Base-by-base conservation (phyloP, 92 coral and sea anemone genomes). In the Metridium senile region DNA sequence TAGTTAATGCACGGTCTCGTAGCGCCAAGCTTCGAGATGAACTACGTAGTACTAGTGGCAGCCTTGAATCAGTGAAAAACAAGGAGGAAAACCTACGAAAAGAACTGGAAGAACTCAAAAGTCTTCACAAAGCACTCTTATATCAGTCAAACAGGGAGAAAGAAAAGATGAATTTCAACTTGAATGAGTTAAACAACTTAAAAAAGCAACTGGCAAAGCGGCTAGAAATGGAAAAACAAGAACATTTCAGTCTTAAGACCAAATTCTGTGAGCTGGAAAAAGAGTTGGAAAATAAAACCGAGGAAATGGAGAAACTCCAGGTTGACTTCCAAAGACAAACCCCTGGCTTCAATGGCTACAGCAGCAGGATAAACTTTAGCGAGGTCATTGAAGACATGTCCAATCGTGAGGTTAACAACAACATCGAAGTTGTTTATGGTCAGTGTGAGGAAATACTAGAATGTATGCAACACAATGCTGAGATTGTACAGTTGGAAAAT, bases 71-170 rank as follows among this genome's bases (percentile, higher is more conserved):
- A 18, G 90, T 84, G 79, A 74, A 64, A 74, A 72, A 74, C 20
- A 88, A 47, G 20, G 81, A 85, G n/a, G 85, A 77, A 9, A 84
- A 68, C 33, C 78, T 88, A 13, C 45, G 49, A 1, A 82, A 85
- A 66, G 93, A 91, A 62, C 87, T 89, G 17, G 83, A 89, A 7
- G 97, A 91, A 73, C 53, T 91, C 9, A 89, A 73, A 62, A 91
- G 93, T 39, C 59, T 89, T 0, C 89, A 89, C 25, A 85, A 85
- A 29, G 67, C 88, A 26, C 59, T 88, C 2, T 22, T 91, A 32
- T 64, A 53, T 49, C 82, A 84, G 69, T 25, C 76, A 62, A 74
- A 88, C 33, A 81, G 62, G n/a, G 89, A 90, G 32, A 80, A 70
- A 21, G 65, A 61, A 31, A 73, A 53, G 13, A 59, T 85, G 21